Percentiles rank a stretch among this genome's conserved stretches.
These are phyloP conservation scores for Saguinus midas DNA, from an alignment of 2,113 vertebrate species.

Conservation along the genomic window DNA sequence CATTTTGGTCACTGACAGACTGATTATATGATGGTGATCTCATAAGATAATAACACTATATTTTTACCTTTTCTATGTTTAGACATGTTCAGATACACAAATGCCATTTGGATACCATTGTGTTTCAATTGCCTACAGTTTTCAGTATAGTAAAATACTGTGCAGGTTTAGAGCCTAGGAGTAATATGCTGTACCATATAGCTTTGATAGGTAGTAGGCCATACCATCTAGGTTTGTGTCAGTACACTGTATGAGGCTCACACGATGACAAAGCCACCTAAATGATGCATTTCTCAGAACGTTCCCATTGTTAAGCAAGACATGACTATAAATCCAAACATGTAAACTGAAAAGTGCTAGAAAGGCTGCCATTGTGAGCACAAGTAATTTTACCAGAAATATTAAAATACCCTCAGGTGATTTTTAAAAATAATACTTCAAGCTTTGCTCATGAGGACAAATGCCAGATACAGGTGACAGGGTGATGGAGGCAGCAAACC, in stretches of 20 bases:
- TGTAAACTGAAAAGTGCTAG: neutral
- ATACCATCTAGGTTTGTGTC: neutral
- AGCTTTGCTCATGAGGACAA: neutral
- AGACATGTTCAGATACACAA: neutral
- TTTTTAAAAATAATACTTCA: slow-evolving; percentile 30
- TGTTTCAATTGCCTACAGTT: neutral
- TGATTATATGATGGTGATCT: neutral
- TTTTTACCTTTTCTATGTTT: neutral
- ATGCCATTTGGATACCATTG: neutral
- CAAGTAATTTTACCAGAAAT: slow-evolving; percentile 15
- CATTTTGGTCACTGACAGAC: neutral
- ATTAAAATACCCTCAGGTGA: neutral
- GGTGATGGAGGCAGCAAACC: too few species aligned
- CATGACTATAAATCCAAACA: neutral
- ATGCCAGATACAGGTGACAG: too few species aligned
- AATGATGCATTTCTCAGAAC: neutral
- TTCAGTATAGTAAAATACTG: neutral
- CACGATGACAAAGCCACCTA: neutral
- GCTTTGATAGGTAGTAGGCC: neutral
- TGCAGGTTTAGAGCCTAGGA: neutral
- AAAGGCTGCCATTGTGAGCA: neutral
- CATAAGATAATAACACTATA: neutral
- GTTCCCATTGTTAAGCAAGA: neutral
- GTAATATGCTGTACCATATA: neutral
- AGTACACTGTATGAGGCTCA: neutral